Conservation (phyloP, 2,113 vertebrate species). For the Cygnus atratus region DNA sequence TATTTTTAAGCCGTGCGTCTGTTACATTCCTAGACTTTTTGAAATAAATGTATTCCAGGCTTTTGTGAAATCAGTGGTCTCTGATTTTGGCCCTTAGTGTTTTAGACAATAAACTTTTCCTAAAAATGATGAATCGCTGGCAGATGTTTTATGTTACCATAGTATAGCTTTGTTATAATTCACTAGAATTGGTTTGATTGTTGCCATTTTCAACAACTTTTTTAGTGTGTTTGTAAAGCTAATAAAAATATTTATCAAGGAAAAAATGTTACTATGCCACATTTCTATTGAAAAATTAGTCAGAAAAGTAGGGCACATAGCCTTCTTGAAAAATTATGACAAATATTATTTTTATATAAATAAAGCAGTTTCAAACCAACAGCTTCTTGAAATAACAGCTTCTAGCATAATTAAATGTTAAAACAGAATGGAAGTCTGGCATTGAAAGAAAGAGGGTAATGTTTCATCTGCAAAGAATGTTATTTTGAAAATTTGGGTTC, state of each 20-base stretch:
- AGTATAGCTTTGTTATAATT: conserved; percentile 42
- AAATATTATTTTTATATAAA: conserved; percentile 50
- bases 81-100: not conserved
- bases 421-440: conserved; percentile 69
- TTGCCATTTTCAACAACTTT: conserved; percentile 59
- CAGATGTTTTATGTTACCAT: conserved; percentile 57
- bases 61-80: conserved; percentile 11
- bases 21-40: not conserved
- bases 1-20: not conserved
- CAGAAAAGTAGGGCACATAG: not conserved
- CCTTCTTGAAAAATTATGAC: conserved; percentile 42
- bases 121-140: not conserved
- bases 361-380: conserved; percentile 53
- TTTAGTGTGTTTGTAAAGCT: conserved; percentile 57
- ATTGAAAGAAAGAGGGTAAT: conserved; percentile 51
- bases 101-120: conserved; percentile 37
- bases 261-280: conserved; percentile 29
- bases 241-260: conserved; percentile 55
- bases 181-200: conserved; percentile 53
- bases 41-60: not conserved
- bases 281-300: conserved; percentile 35
- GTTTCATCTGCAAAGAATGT: conserved; percentile 65
- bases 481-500: conserved; percentile 44
- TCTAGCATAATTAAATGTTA: conserved; percentile 67
- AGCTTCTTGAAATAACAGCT: conserved; percentile 68